Base-by-base conservation (phyloP, 2,113 vertebrate species). In the Galbula dea region DNA sequence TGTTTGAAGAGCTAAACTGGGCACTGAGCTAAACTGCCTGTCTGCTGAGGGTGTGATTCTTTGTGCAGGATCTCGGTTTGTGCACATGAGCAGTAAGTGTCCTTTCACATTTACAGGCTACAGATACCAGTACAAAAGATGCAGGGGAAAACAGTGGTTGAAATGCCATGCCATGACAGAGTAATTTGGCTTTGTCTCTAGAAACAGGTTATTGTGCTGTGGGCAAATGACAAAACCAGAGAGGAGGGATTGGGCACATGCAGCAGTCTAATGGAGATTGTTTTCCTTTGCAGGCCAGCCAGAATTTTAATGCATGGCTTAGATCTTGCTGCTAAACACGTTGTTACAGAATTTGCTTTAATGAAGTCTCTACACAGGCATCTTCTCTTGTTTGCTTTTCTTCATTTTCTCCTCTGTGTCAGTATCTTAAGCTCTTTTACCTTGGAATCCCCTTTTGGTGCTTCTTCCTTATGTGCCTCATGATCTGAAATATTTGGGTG, bases 81-180 rank as follows among this genome's bases (percentile, higher is more conserved):
- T 52, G 63, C 4, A 0, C 0, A 0, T 22, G 48, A 54, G 11
- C 21, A 20, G 27, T 10, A 10, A 61, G 17, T 17, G 26, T 73
- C 58, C 21, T 73, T 62, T 51, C 69, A 71, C 21, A 34, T 61
- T 37, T 39, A 4, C 3, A 10, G 49, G 73, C 46, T 61, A 19
- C n/a, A 34, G 79, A 30, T 7, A 16, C 22, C 30, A 17, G 15
- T 22, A 8, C 32, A 72, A 69, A 30, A 54, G 23, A 2, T 15
- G 14, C n/a, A 73, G 65, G 76, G 18, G 11, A 30, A 29, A 58
- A 27, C 37, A 32, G 17, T 3, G 46, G 15, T 37, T 29, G 46
- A 7, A 24, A 1, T 19, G 26, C 3, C 6, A 4, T 46, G 75
- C 46, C 12, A 3, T n/a, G n/a, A n/a, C 16, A 27, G 80, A 27